Percentiles rank a stretch among this genome's conserved stretches.
Evolutionary conservation across 2,113 vertebrate species (phyloP).

Genomic region (Anser brachyrhynchus): DNA sequence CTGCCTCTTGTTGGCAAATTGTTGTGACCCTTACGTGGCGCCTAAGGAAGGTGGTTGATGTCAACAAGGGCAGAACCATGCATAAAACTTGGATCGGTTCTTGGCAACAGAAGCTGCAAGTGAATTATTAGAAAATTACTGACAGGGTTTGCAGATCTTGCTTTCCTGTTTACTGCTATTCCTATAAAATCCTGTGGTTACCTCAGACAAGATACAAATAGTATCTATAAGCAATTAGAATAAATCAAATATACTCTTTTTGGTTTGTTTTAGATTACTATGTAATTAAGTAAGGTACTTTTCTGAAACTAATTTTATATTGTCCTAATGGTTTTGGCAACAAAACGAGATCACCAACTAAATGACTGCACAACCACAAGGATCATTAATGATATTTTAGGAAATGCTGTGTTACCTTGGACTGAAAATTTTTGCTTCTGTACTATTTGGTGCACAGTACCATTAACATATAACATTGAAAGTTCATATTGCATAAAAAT

Average conservation of each 20-base stretch:
- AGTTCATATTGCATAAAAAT: not conserved
- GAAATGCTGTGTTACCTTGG: not conserved
- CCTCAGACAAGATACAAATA: not conserved
- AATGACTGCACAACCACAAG: conserved; percentile 5
- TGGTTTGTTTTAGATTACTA: conserved; percentile 55
- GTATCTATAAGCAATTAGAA: conserved; percentile 44
- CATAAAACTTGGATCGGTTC: not conserved
- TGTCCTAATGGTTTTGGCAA: conserved; percentile 59
- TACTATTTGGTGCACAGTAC: not conserved
- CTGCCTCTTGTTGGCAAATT: not conserved
- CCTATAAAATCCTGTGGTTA: not conserved
- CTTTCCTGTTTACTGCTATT: not conserved
- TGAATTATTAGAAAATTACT: not conserved
- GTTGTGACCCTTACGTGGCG: not conserved
- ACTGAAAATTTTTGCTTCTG: conserved; percentile 6
- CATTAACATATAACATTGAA: not conserved
- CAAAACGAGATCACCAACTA: conserved; percentile 42
- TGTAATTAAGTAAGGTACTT: conserved; percentile 69
- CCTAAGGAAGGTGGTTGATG: not conserved
- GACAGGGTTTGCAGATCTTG: not conserved
- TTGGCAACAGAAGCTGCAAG: not conserved
- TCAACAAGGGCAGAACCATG: not conserved
- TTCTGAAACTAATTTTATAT: conserved; percentile 52
- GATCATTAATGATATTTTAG: conserved; percentile 28
- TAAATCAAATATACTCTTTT: conserved; percentile 64